Evolutionary conservation across 2,113 vertebrate genomes (phyloP).

Genomic region (Megatriorchis doriae): DNA sequence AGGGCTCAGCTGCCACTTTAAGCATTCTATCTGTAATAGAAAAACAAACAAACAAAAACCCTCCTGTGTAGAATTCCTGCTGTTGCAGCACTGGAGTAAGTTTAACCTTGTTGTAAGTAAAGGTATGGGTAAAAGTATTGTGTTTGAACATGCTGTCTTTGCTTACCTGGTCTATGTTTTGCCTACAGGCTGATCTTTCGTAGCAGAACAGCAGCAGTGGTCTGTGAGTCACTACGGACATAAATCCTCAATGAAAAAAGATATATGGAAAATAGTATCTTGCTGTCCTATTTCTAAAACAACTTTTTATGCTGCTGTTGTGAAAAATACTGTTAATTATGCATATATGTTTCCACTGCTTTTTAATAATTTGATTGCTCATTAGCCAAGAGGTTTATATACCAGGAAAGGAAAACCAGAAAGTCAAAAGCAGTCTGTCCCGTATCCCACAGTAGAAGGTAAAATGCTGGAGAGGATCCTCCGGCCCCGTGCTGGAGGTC

Average conservation of each 20-base stretch:
- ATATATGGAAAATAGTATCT: background rate
- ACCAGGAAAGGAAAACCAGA: background rate
- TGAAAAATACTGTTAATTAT: background rate
- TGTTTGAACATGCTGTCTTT: constrained; percentile 8
- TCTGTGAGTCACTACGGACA: background rate
- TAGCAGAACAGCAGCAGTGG: background rate
- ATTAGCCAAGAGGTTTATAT: background rate
- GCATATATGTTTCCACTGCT: background rate
- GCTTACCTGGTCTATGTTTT: background rate
- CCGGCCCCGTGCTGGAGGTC: rapidly evolving
- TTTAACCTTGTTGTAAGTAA: background rate
- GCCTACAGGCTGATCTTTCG: background rate
- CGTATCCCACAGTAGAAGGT: background rate
- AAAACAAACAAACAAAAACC: background rate
- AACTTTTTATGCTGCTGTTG: background rate
- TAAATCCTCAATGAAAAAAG: background rate
- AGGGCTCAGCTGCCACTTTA: background rate
- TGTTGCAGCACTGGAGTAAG: background rate
- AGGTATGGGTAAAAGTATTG: background rate
- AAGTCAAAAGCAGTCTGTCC: background rate
- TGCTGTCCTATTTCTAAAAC: background rate
- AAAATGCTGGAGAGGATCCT: background rate
- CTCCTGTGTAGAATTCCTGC: background rate
- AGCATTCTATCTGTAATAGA: background rate
- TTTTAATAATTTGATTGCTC: background rate